Percentiles rank a stretch among this genome's conserved stretches.
Conservation (phyloP, 1,140 invertebrate species). For the Brachionus manjavacas region DNA sequence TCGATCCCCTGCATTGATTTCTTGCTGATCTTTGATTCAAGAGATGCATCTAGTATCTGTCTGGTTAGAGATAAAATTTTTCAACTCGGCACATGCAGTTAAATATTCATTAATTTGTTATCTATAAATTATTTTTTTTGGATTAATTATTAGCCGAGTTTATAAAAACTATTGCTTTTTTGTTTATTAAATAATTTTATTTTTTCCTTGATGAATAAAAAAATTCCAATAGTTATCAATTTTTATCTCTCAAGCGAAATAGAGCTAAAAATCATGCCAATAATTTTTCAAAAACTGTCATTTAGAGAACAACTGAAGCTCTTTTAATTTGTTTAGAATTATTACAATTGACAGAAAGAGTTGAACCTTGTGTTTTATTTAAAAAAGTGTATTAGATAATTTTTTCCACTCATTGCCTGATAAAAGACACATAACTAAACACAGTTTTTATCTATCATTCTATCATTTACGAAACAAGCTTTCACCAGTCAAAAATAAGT, state of each 20-base stretch:
- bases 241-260: background rate
- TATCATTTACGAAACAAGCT: background rate
- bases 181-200: background rate
- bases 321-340: background rate
- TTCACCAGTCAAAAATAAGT: background rate
- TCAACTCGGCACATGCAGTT: background rate
- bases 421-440: background rate
- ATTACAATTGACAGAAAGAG: background rate
- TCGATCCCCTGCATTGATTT: background rate
- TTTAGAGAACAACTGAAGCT: background rate
- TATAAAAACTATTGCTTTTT: background rate
- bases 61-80: background rate
- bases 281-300: background rate
- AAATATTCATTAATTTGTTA: background rate
- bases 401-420: background rate
- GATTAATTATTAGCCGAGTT: background rate
- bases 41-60: background rate
- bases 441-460: background rate
- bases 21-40: background rate
- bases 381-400: background rate
- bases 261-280: background rate
- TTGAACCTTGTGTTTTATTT: background rate
- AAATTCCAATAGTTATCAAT: background rate
- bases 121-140: background rate
- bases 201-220: background rate